Conservation (phyloP, 1,140 invertebrate genomes). For the Plodia interpunctella region DNA sequence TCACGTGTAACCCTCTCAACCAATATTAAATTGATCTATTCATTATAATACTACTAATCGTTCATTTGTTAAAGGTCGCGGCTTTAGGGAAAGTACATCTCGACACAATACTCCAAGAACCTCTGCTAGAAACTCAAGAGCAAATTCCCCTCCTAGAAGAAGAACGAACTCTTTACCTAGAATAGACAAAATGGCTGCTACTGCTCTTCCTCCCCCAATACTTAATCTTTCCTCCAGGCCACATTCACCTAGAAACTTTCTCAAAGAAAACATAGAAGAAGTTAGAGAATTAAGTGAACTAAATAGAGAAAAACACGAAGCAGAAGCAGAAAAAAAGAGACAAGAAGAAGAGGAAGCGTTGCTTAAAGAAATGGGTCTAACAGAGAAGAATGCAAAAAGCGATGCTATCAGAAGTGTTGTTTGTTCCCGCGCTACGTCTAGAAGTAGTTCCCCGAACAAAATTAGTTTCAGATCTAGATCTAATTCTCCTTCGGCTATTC, state of each 20-base stretch:
- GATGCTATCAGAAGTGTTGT: slow-evolving; percentile 35
- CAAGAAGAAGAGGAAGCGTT: slow-evolving; percentile 69
- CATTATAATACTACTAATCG: too few relatives aligned
- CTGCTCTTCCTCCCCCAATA: slow-evolving; percentile 46
- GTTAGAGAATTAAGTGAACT: slow-evolving; percentile 70
- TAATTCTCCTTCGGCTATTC: slow-evolving; percentile 61
- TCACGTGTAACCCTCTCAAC: too few relatives aligned
- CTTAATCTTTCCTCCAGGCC: slow-evolving; percentile 37
- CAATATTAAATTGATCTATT: too few relatives aligned
- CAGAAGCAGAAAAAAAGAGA: slow-evolving; percentile 63
- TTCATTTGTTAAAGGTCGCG: slow-evolving; percentile 41
- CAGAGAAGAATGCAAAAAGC: slow-evolving; percentile 46
- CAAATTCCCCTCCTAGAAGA: slow-evolving; percentile 54
- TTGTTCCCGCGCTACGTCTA: slow-evolving; percentile 51
- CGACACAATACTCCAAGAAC: slow-evolving; percentile 70
- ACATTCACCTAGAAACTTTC: slow-evolving; percentile 64
- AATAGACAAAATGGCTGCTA: slow-evolving; percentile 63
- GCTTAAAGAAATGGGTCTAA: slow-evolving; percentile 67
- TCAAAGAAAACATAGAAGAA: slow-evolving; percentile 74
- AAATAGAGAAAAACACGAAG: slow-evolving; percentile 73
- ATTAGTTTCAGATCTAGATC: slow-evolving; percentile 64
- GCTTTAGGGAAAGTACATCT: slow-evolving; percentile 70
- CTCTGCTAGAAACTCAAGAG: slow-evolving; percentile 63
- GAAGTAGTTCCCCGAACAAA: slow-evolving; percentile 61
- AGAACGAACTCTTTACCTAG: slow-evolving; percentile 56